These are phyloP conservation scores for Scomber colias DNA, from an alignment of 2,113 vertebrate species.

Conservation along the genomic window DNA sequence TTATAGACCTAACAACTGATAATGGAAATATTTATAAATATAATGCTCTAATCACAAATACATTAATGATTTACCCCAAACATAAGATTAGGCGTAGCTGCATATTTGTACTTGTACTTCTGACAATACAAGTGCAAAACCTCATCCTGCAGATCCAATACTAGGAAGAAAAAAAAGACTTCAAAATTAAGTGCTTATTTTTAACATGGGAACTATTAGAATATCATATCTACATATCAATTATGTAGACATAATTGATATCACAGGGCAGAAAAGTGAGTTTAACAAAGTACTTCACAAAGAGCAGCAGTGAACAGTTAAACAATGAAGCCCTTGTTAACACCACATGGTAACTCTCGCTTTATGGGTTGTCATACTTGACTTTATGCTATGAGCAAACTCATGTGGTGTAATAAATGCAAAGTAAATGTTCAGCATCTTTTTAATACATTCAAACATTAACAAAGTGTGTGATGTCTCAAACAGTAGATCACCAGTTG, in stretches of 20 bases:
- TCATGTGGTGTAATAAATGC: conserved; percentile 30
- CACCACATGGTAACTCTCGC: neutral
- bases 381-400: conserved; percentile 21
- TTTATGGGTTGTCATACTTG: conserved; percentile 14
- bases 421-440: conserved; percentile 19
- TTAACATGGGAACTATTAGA: too few relatives aligned
- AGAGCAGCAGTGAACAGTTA: neutral
- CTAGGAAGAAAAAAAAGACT: too few relatives aligned
- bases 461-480: conserved; percentile 28
- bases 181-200: too few relatives aligned
- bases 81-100: neutral
- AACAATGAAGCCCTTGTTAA: neutral
- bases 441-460: conserved; percentile 44
- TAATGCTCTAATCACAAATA: too few relatives aligned
- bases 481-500: neutral
- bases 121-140: too few relatives aligned
- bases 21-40: too few relatives aligned
- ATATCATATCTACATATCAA: too few relatives aligned
- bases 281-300: too few relatives aligned
- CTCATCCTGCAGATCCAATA: too few relatives aligned
- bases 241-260: too few relatives aligned
- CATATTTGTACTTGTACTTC: too few relatives aligned
- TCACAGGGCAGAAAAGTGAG: neutral
- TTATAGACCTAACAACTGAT: too few relatives aligned
- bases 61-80: neutral